Evolutionary conservation across 2,888 invertebrate species (phyloP).

Genomic region (Drosophila buzzatii): DNA sequence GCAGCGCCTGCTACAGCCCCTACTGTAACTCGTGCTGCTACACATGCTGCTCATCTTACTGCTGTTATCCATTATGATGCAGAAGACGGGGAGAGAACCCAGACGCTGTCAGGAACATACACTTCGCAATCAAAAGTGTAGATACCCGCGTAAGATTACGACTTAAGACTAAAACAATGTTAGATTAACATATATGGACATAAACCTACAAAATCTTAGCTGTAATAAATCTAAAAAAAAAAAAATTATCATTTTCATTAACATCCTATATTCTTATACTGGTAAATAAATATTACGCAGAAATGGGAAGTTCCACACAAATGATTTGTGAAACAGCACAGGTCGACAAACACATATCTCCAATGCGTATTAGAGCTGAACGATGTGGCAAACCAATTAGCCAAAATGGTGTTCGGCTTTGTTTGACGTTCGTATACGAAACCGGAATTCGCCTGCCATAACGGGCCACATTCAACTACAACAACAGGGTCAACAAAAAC

Average conservation of each 20-base stretch:
- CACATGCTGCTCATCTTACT: neutral
- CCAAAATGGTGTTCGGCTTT: neutral
- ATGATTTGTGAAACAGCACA: neutral
- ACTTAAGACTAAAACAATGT: neutral
- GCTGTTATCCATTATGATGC: neutral
- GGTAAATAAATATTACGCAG: neutral
- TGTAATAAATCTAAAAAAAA: neutral
- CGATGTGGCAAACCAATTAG: conserved; percentile 11
- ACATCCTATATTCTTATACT: no score
- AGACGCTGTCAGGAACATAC: neutral
- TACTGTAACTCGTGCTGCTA: neutral
- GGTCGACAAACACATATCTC: neutral
- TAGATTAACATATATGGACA: neutral
- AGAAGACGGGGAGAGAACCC: neutral
- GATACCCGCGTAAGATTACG: neutral
- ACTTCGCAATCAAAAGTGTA: conserved; percentile 1
- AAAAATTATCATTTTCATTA: neutral
- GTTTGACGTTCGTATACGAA: neutral
- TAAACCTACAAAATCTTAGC: neutral
- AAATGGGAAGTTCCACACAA: neutral
- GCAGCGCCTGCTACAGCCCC: conserved; percentile 1
- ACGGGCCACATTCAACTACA: neutral
- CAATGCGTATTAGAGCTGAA: neutral
- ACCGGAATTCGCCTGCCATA: neutral
- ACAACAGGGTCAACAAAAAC: neutral